phyloP scores from a whole-genome alignment of 2,113 vertebrate genomes.

The Bothrops jararaca region DNA sequence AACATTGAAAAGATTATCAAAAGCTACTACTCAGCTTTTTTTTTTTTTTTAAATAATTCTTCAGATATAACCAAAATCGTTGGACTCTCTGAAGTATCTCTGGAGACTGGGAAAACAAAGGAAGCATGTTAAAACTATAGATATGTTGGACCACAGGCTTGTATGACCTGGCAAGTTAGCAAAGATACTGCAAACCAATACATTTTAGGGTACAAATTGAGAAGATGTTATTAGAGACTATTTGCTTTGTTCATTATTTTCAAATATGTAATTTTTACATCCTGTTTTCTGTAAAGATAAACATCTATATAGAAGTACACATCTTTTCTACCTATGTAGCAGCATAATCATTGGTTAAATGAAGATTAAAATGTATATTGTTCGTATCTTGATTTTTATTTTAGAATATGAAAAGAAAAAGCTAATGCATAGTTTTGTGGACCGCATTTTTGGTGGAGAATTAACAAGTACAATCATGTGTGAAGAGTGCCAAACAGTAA shows the following conservation, averaged over 20 bases:
- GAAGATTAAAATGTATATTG: not conserved
- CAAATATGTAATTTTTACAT: not conserved
- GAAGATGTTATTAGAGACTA: not conserved
- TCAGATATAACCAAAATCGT: not conserved
- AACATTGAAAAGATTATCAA: not conserved
- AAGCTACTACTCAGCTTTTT: not conserved
- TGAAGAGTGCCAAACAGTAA: conserved; percentile 89
- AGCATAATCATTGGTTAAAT: not conserved
- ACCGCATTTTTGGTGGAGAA: conserved; percentile 92
- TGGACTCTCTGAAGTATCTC: not conserved
- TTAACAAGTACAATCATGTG: conserved; percentile 94
- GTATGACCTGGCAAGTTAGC: not conserved
- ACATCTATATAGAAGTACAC: not conserved
- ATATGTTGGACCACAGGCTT: not conserved
- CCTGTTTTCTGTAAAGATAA: not conserved
- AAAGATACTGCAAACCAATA: not conserved
- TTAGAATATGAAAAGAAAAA: conserved; percentile 89
- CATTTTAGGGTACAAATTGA: not conserved
- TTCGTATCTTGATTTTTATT: conserved; percentile 4
- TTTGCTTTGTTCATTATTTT: not conserved
- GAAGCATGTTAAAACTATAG: not conserved
- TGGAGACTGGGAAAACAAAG: not conserved
- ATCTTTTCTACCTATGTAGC: not conserved
- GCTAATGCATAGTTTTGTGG: conserved; percentile 81
- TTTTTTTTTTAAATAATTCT: too few relatives aligned